Conservation (phyloP, 2,888 invertebrate species). For the Deroplatys truncata region DNA sequence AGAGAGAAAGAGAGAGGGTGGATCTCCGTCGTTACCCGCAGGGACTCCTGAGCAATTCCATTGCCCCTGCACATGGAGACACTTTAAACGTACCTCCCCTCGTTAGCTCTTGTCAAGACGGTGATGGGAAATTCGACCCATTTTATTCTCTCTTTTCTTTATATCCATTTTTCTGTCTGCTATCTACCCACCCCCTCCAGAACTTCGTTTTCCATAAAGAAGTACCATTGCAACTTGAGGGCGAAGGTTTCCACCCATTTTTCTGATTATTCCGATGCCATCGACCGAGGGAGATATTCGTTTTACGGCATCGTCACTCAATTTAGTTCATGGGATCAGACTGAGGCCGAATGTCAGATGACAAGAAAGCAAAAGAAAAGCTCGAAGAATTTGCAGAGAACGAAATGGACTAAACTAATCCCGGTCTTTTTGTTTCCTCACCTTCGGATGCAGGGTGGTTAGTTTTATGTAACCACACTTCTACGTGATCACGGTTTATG, state of each 20-base stretch:
- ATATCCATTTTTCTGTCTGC: background rate
- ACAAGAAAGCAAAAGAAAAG: too few relatives aligned
- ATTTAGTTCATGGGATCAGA: background rate
- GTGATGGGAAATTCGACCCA: constrained; percentile 10
- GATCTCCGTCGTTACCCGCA: background rate
- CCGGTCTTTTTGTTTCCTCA: too few relatives aligned
- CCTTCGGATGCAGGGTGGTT: background rate
- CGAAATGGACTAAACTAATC: background rate
- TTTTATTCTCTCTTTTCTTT: background rate
- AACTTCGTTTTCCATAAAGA: background rate
- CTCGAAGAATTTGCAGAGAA: background rate
- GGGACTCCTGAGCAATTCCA: constrained; percentile 1
- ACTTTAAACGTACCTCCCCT: constrained; percentile 6
- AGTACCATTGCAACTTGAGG: background rate
- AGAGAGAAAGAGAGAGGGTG: background rate
- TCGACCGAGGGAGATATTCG: background rate
- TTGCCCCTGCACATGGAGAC: background rate
- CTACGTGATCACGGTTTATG: too few relatives aligned
- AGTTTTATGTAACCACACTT: too few relatives aligned
- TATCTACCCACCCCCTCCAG: background rate
- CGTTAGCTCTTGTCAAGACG: constrained; percentile 13
- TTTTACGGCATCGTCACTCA: background rate
- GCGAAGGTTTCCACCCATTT: background rate
- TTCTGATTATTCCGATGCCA: background rate
- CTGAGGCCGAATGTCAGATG: background rate